phyloP scores from a whole-genome alignment of 2,113 vertebrate species.

The Grammomys surdaster region DNA sequence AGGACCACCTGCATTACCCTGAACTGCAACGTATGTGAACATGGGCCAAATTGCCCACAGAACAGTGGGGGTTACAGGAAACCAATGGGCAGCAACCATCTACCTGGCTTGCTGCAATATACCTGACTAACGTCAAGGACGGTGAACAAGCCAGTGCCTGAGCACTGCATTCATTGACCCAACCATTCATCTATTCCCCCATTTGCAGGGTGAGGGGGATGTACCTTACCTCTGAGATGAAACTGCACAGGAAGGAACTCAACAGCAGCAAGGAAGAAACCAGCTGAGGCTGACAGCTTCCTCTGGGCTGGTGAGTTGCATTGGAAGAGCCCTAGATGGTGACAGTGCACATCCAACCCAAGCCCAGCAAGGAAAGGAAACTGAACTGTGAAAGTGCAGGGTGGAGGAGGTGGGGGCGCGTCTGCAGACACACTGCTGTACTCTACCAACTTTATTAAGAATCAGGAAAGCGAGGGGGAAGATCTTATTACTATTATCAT shows the following conservation, averaged over 20 bases:
- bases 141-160: neutral
- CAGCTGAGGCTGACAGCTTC: conserved; percentile 29
- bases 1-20: neutral
- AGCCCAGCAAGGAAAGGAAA: neutral
- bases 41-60: neutral
- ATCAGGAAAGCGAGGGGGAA: conserved; percentile 25
- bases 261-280: neutral
- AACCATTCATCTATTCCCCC: neutral
- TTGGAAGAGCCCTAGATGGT: conserved; percentile 11
- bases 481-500: conserved; percentile 71
- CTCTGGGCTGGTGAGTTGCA: neutral
- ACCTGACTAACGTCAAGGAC: neutral
- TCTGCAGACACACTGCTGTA: conserved; percentile 4
- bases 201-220: neutral
- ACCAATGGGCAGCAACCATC: neutral
- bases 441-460: conserved; percentile 70
- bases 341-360: neutral
- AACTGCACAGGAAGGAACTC: conserved; percentile 47
- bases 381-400: neutral
- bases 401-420: neutral
- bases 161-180: neutral
- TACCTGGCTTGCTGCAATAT: neutral
- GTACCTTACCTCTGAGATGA: conserved; percentile 36
- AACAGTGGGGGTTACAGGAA: neutral
- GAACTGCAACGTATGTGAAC: neutral